Base-by-base conservation (phyloP, 2,797 vertebrate species). In the Sebastes ruberrimus region DNA sequence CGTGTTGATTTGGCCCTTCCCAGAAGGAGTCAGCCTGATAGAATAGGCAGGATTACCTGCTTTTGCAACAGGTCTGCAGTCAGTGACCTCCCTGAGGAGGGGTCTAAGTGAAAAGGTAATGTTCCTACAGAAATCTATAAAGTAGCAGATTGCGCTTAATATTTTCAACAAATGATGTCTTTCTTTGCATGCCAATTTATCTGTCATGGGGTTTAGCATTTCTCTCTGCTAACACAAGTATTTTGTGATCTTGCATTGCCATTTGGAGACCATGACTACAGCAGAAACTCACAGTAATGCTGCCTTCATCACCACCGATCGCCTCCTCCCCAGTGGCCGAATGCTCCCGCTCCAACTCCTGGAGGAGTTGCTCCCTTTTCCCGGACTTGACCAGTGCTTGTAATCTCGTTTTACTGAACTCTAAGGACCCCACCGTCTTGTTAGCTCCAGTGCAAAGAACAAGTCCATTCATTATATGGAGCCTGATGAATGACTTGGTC, bases 401-500 rank as follows among this genome's bases (percentile, higher is more conserved):
- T 96, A 96, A 95, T 95, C 94, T 95, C 86, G 89, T 95, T 95
- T 94, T 92, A 93, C 94, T 96, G 94, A 95, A 95, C 95, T 94
- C 95, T 92, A 91, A 93, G 94, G 95, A 96, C 94, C 93, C 89
- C 68, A 90, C 91, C 92, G 93, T 94, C 95, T 96, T 95, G 95
- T 96, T 96, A 96, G 94, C 94, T 93, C 90, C 92, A 88, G 91
- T 78, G 84, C 93, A 93, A 88, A 93, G 93, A 95, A 94, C 95
- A 94, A 96, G 95, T 96, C 94, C 94, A 96, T 96, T 96, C 95
- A 96, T 96, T 96, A 96, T 93, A 91, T 93, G 88, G 94, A 93
- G 90, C 81, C 93, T 96, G 95, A 96, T 96, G 95, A 96, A 96
- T 95, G 95, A 94, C 94, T 94, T 89, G 95, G 94, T 94, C 94